A percentile compares a stretch with the other conserved stretches of the same genome.
These are phyloP conservation scores for Chorisops tibialis DNA, from an alignment of 2,888 invertebrate species.

Conservation along the genomic window DNA sequence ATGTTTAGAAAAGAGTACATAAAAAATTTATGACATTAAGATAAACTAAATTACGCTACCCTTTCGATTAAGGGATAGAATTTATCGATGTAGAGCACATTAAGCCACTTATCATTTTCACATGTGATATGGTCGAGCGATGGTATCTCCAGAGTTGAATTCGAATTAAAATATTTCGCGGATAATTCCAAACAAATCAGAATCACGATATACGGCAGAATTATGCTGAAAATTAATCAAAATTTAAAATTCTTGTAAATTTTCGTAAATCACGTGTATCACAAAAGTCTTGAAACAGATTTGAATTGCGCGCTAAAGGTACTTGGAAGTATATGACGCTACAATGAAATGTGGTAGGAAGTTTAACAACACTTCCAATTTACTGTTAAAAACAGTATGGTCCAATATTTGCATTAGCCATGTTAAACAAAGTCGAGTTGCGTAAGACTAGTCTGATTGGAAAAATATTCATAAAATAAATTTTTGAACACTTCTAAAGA, in stretches of 20 bases:
- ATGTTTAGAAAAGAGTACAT: not conserved
- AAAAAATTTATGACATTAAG: not conserved
- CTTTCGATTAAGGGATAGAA: conserved; percentile 59
- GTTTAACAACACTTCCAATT: no score
- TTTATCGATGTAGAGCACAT: conserved; percentile 61
- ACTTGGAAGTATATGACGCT: no score
- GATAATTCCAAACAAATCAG: conserved; percentile 56
- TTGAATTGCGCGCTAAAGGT: no score
- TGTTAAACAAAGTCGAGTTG: no score
- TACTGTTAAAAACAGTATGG: no score
- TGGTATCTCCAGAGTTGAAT: conserved; percentile 55
- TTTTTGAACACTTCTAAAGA: no score
- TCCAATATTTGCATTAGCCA: no score
- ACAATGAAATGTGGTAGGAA: no score
- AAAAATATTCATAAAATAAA: no score
- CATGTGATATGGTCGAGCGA: conserved; percentile 59
- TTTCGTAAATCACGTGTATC: not conserved
- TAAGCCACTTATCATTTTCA: conserved; percentile 62
- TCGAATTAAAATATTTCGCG: conserved; percentile 53
- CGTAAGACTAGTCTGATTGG: no score
- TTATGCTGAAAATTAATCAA: conserved; percentile 51
- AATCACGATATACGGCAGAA: conserved; percentile 60
- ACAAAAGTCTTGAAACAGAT: no score
- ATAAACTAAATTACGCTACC: conserved; percentile 49
- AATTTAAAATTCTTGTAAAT: no score